Evolutionary conservation across 92 coral and sea anemone species (phyloP).

Genomic region (Diadumene lineata): DNA sequence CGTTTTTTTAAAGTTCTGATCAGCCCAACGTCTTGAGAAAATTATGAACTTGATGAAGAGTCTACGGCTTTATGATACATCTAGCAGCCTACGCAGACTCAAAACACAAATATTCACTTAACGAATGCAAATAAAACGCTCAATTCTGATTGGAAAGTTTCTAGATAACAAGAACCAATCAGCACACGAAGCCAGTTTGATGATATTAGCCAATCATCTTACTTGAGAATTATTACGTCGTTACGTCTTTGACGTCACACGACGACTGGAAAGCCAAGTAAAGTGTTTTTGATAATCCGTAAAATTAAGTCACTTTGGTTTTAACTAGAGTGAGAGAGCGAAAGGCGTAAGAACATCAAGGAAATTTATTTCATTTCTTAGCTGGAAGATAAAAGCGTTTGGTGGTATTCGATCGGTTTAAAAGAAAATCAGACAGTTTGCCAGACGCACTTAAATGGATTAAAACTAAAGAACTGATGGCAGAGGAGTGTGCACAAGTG

Average conservation of each 20-base stretch:
- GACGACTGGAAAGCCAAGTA: not conserved
- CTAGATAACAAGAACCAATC: not conserved
- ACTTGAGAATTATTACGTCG: not conserved
- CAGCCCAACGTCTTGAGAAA: constrained; percentile 14
- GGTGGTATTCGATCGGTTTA: too few species aligned
- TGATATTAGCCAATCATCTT: constrained; percentile 9
- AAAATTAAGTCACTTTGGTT: not conserved
- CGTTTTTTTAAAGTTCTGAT: constrained; percentile 1
- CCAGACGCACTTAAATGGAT: too few species aligned
- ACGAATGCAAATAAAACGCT: constrained; percentile 23
- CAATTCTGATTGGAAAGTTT: constrained; percentile 9
- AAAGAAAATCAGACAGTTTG: too few species aligned
- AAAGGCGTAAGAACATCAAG: not conserved
- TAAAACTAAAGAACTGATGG: too few species aligned
- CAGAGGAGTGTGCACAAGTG: too few species aligned
- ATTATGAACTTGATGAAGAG: constrained; percentile 9
- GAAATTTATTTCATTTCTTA: constrained; percentile 1
- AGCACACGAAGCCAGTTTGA: not conserved
- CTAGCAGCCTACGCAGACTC: constrained; percentile 10
- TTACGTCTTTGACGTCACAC: not conserved
- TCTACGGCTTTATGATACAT: constrained; percentile 13
- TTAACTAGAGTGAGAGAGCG: not conserved
- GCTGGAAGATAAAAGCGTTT: constrained; percentile 1
- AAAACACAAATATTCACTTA: constrained; percentile 4
- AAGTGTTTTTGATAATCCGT: not conserved